Conservation (phyloP, 2,797 vertebrate genomes). For the Sebastes aleutianus region DNA sequence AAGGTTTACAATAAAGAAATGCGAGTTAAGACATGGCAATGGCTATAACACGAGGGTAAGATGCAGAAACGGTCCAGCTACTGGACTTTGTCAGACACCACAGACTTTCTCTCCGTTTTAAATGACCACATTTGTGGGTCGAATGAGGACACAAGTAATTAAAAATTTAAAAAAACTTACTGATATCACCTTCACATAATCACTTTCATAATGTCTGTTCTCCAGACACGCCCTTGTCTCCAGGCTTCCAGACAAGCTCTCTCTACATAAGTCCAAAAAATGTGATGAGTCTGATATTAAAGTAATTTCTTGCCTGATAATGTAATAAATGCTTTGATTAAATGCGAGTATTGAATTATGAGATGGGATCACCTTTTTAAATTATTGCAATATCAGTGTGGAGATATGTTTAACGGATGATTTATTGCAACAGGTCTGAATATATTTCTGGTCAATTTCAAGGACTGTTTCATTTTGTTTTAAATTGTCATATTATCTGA, state of each 20-base stretch:
- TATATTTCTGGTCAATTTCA: neutral
- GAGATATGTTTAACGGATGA: neutral
- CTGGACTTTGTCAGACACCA: neutral
- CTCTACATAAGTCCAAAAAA: neutral
- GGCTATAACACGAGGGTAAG: neutral
- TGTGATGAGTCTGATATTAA: neutral
- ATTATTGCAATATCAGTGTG: neutral
- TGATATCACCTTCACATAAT: neutral
- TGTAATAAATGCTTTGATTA: slow-evolving; percentile 2
- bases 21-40: neutral
- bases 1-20: neutral
- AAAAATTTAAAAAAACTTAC: neutral
- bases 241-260: neutral
- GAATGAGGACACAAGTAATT: neutral
- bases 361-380: slow-evolving; percentile 2
- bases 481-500: neutral
- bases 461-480: slow-evolving; percentile 1
- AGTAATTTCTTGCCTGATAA: slow-evolving; percentile 15
- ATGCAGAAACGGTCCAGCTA: neutral
- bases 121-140: neutral
- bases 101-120: neutral
- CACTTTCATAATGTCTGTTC: neutral
- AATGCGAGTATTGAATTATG: neutral
- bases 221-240: neutral
- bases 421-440: neutral